Conservation (phyloP, 35 echinoderm and acorn worm genomes). For the Lytechinus pictus region DNA sequence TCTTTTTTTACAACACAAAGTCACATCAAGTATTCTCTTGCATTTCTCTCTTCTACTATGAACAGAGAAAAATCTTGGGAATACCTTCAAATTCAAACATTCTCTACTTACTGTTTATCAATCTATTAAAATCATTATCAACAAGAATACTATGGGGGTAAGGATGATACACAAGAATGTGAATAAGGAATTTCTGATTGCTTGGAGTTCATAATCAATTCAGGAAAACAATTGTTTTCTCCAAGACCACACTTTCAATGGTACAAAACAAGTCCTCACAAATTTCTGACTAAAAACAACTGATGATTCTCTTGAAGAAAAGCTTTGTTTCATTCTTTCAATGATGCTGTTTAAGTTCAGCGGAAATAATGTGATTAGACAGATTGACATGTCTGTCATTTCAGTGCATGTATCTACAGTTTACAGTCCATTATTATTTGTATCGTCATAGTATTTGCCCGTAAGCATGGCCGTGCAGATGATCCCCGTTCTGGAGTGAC, state of each 20-base stretch:
- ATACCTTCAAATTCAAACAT: neutral
- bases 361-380: neutral
- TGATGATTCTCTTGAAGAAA: neutral
- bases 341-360: neutral
- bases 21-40: neutral
- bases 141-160: neutral
- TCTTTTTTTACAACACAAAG: neutral
- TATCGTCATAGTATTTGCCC: neutral
- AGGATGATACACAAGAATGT: neutral
- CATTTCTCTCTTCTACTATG: neutral
- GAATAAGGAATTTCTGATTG: neutral
- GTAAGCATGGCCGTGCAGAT: neutral
- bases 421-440: neutral
- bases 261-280: neutral
- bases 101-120: neutral
- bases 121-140: neutral
- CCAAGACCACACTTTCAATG: neutral
- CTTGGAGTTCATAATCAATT: neutral
- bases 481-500: constrained; percentile 23
- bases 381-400: neutral
- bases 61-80: neutral
- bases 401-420: neutral
- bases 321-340: neutral
- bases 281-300: neutral
- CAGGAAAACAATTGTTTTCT: neutral